Evolutionary conservation across 2,888 invertebrate genomes (phyloP), one percentile per base, ranked within the genome.

Genomic region (Nezara viridula): DNA sequence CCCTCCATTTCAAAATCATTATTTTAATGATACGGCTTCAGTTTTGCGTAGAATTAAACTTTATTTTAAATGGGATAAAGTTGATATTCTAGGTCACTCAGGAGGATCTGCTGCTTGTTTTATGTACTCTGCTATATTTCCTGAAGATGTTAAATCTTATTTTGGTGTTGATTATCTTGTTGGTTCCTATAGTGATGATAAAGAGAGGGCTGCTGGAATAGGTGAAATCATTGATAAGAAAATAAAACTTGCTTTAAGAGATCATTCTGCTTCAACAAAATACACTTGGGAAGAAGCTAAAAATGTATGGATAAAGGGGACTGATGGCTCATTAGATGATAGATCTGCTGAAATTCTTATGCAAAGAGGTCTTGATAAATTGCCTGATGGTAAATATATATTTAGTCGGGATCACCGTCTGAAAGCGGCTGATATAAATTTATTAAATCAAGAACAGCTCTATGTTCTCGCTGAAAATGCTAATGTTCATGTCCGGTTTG

Each of bases 21-120:
- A 52, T 40, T 89, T 88, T 89, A 50, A 86, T 24, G 90, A 91
- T 66, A 44, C 89, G 88, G 55, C 91, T 49, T 88, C 90, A 40
- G 60, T 90, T 85, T 52, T 97, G 47, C 94, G 96, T 91, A 94
- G 97, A 91, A 96, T 98, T 90, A 94, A 96, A 2, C 95, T 95
- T 91, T 94, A 96, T 92, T 97, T 95, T 92, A 94, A 95, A 88
- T 98, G 97, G 97, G 93, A 93, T 27, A 95, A 95, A 91, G 94
- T 97, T 66, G 95, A 94, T 21, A 93, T 97, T 7, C 93, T 98
- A 92, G 97, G 97, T 0, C 97, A 95, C 92, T 97, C 96, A 0
- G 93, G 96, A 10, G 97, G 97, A 5, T 97, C 97, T 12, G 96
- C 96, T 9, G 93, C 97, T 86, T 95, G 96, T 85, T 97, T 97